phyloP scores from a whole-genome alignment of 1,140 invertebrate genomes.

The Philotrypesis tridentata region DNA sequence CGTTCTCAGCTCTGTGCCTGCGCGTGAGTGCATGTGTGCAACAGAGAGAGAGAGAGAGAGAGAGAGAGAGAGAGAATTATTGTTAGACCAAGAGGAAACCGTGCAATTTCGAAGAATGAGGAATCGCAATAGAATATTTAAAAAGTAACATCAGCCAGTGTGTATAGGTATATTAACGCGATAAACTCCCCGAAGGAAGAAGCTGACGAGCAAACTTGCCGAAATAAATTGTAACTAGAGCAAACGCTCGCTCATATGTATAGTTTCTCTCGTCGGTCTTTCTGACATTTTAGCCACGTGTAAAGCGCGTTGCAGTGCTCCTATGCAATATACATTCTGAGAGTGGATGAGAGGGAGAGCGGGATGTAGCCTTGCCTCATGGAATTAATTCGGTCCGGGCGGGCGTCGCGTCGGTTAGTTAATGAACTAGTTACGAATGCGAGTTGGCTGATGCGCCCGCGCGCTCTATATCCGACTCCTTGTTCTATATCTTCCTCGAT shows the following conservation, averaged over 20 bases:
- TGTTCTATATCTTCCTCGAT: background rate
- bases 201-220: background rate
- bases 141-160: background rate
- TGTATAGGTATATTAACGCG: too few relatives aligned
- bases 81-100: too few relatives aligned
- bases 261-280: background rate
- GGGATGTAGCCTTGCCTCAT: conserved; percentile 34
- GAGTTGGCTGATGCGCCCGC: too few relatives aligned
- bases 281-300: background rate
- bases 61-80: background rate
- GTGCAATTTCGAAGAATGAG: too few relatives aligned
- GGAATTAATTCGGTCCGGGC: conserved; percentile 38
- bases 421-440: conserved; percentile 43
- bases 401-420: background rate
- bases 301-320: background rate
- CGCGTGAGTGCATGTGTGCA: too few relatives aligned
- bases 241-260: background rate
- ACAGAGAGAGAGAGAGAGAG: too few relatives aligned
- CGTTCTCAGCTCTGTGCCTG: too few relatives aligned
- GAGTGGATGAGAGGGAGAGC: background rate
- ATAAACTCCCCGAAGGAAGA: background rate
- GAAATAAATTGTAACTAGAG: background rate
- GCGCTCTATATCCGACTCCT: background rate
- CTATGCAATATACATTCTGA: conserved; percentile 29
- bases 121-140: background rate